These are phyloP conservation scores for Rhincodon typus DNA, from an alignment of 2,797 vertebrate genomes.

Conservation along the genomic window DNA sequence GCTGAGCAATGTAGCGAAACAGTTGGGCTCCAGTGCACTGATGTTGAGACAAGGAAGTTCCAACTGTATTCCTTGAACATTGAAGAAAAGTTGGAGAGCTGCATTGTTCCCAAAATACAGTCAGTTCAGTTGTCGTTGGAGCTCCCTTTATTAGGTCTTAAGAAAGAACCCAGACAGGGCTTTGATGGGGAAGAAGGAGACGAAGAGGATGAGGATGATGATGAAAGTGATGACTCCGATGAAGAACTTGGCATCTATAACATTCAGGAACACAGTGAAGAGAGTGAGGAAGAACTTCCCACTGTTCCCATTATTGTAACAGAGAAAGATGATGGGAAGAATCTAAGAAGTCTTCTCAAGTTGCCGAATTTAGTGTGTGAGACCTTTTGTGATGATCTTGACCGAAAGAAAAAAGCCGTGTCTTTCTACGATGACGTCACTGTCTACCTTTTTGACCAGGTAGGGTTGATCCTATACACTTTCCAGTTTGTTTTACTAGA, in stretches of 20 bases:
- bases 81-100: constrained; percentile 39
- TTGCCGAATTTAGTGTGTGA: constrained; percentile 59
- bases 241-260: constrained; percentile 75
- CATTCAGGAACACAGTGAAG: constrained; percentile 78
- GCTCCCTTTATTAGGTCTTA: constrained; percentile 37
- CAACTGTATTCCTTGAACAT: constrained; percentile 15
- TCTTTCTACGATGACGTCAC: constrained; percentile 95
- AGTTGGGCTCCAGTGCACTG: neutral
- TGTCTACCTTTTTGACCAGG: constrained; percentile 94
- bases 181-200: constrained; percentile 49
- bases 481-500: neutral
- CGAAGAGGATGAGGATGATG: constrained; percentile 73
- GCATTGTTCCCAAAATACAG: constrained; percentile 50
- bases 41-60: neutral
- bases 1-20: neutral
- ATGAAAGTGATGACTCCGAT: constrained; percentile 73
- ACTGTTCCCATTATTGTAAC: constrained; percentile 81
- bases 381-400: constrained; percentile 62
- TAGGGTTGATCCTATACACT: constrained; percentile 46
- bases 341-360: constrained; percentile 84
- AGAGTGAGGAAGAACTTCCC: constrained; percentile 75
- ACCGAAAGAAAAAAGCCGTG: constrained; percentile 82
- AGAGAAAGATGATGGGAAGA: constrained; percentile 70
- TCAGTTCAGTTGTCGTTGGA: constrained; percentile 43
- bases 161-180: neutral